phyloP scores from a whole-genome alignment of 2,113 vertebrate species.

The Larimichthys crocea region DNA sequence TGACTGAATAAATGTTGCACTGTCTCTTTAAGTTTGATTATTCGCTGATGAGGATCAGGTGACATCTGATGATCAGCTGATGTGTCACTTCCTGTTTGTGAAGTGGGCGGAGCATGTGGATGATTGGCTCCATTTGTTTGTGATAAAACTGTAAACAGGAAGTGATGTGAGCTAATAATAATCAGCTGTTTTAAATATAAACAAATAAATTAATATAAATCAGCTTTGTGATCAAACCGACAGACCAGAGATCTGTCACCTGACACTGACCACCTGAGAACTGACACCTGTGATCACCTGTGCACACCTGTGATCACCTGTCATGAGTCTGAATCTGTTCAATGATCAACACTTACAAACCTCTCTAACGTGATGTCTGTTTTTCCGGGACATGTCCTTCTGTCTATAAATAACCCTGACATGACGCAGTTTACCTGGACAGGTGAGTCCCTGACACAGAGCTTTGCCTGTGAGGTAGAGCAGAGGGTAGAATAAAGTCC shows the following conservation, averaged over 20 bases:
- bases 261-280: too few relatives aligned
- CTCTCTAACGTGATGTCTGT: background rate
- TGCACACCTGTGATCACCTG: background rate
- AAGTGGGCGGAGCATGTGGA: constrained; percentile 24
- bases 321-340: background rate
- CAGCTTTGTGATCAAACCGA: too few relatives aligned
- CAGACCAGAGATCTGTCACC: too few relatives aligned
- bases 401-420: constrained; percentile 9
- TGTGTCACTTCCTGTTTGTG: constrained; percentile 39
- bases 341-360: background rate
- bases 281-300: background rate
- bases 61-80: constrained; percentile 14
- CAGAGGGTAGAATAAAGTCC: constrained; percentile 3
- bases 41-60: too few relatives aligned
- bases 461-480: background rate
- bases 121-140: constrained; percentile 12
- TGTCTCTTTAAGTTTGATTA: constrained; percentile 2
- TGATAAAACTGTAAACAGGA: constrained; percentile 8
- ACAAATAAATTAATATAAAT: too few relatives aligned
- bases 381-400: background rate
- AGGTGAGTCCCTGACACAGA: constrained; percentile 7
- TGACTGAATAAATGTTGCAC: background rate
- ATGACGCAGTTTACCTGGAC: background rate
- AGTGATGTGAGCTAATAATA: too few relatives aligned
- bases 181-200: too few relatives aligned